Conservation (phyloP, 2,888 invertebrate genomes). For the Ectemnius lituratus region DNA sequence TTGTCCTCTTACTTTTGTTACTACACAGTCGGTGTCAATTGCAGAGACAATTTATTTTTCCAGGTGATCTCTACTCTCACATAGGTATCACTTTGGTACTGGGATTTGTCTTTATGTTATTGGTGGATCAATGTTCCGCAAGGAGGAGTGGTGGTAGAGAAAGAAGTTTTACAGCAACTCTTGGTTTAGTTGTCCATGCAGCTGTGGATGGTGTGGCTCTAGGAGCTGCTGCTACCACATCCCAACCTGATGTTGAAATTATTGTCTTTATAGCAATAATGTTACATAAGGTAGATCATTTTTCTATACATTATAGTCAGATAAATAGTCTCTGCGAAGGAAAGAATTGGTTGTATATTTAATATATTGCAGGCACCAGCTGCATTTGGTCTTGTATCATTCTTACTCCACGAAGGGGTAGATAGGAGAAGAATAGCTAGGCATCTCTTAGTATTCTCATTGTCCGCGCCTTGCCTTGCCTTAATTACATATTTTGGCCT, state of each 20-base stretch:
- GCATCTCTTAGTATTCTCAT: conserved; percentile 94
- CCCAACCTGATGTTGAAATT: conserved; percentile 96
- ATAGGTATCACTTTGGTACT: conserved; percentile 96
- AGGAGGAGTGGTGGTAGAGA: conserved; percentile 82
- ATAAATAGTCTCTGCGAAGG: conserved; percentile 7
- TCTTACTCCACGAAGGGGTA: conserved; percentile 95
- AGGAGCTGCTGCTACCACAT: conserved; percentile 98
- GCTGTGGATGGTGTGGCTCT: conserved; percentile 99
- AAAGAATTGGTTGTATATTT: not conserved
- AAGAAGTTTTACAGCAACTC: conserved; percentile 93
- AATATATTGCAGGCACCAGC: conserved; percentile 89
- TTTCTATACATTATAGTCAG: conserved; percentile 9
- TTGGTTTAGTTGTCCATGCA: conserved; percentile 98
- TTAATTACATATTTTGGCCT: conserved; percentile 95
- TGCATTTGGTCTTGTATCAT: conserved; percentile 98
- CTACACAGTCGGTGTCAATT: not conserved
- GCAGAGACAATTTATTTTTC: conserved; percentile 31
- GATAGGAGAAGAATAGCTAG: conserved; percentile 92
- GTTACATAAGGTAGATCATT: conserved; percentile 90
- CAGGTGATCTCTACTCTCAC: conserved; percentile 84
- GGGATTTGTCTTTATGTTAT: conserved; percentile 98
- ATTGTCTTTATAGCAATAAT: conserved; percentile 99
- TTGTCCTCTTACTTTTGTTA: conserved; percentile 6
- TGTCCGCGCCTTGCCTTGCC: conserved; percentile 94
- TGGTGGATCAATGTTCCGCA: conserved; percentile 91